Conservation (phyloP, 2,797 vertebrate genomes). For the Gephyroberyx darwinii region DNA sequence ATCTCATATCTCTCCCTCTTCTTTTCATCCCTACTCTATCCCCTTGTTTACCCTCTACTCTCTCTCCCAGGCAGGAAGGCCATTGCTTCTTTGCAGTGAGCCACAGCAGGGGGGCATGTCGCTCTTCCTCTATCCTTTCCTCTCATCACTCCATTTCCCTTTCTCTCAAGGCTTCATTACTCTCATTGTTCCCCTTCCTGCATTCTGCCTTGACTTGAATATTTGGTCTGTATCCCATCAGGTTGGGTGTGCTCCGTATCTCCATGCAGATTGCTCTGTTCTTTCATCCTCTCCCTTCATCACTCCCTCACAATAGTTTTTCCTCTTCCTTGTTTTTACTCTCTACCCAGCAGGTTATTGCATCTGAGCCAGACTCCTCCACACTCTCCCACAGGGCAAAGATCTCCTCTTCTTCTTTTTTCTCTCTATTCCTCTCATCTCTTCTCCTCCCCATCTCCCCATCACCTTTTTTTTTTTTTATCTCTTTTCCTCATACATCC, state of each 20-base stretch:
- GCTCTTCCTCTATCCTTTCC: constrained; percentile 42
- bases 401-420: constrained; percentile 2
- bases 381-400: constrained; percentile 7
- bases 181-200: constrained; percentile 26
- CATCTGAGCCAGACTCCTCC: background rate
- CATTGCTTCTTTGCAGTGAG: constrained; percentile 64
- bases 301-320: constrained; percentile 6
- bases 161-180: constrained; percentile 19
- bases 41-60: constrained; percentile 59
- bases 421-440: constrained; percentile 17
- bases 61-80: constrained; percentile 49
- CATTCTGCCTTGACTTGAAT: constrained; percentile 35
- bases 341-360: constrained; percentile 16
- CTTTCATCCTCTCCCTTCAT: constrained; percentile 31
- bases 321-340: constrained; percentile 7
- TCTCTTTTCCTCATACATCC: constrained; percentile 19
- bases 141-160: constrained; percentile 41
- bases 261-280: constrained; percentile 31
- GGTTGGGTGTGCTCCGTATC: constrained; percentile 21
- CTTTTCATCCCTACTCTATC: constrained; percentile 44
- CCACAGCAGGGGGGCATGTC: constrained; percentile 58
- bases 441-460: constrained; percentile 23
- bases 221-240: constrained; percentile 29
- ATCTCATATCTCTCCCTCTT: constrained; percentile 48
- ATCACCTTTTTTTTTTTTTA: constrained; percentile 31